These are phyloP conservation scores for Macroglossus sobrinus DNA, from an alignment of 2,113 vertebrate species.

Conservation along the genomic window DNA sequence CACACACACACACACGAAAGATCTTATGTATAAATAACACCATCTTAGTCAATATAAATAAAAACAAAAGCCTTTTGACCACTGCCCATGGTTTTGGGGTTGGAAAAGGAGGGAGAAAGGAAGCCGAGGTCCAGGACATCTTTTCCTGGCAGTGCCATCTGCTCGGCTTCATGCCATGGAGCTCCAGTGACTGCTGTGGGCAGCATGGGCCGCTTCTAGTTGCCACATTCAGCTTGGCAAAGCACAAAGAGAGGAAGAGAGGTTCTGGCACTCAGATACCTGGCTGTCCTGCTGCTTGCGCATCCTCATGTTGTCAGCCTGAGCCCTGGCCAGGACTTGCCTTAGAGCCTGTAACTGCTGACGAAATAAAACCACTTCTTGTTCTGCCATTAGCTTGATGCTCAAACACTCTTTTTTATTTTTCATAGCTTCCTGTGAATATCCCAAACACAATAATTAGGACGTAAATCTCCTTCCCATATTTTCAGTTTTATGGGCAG, in stretches of 20 bases:
- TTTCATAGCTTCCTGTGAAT: slow-evolving; percentile 79
- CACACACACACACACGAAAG: neutral
- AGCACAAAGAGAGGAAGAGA: neutral
- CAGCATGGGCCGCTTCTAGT: rapidly evolving
- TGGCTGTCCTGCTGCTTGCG: slow-evolving; percentile 76
- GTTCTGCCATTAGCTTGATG: slow-evolving; percentile 78
- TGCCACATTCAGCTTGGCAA: neutral
- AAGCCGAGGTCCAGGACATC: neutral
- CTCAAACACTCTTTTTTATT: slow-evolving; percentile 73
- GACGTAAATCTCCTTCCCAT: neutral
- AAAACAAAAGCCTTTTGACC: neutral
- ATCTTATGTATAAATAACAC: neutral
- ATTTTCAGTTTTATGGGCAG: neutral
- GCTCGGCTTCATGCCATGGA: neutral
- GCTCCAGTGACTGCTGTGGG: neutral
- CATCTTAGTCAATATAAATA: neutral
- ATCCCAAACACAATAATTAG: neutral
- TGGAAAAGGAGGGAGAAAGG: neutral
- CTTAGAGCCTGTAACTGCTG: slow-evolving; percentile 78
- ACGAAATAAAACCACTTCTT: slow-evolving; percentile 72
- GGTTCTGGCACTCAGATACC: slow-evolving; percentile 56
- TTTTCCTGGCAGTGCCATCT: neutral
- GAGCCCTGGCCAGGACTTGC: slow-evolving; percentile 74
- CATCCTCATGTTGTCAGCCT: slow-evolving; percentile 70
- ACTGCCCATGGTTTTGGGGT: neutral